Base-by-base conservation (phyloP, 2,797 vertebrate genomes). In the Geranospiza caerulescens region DNA sequence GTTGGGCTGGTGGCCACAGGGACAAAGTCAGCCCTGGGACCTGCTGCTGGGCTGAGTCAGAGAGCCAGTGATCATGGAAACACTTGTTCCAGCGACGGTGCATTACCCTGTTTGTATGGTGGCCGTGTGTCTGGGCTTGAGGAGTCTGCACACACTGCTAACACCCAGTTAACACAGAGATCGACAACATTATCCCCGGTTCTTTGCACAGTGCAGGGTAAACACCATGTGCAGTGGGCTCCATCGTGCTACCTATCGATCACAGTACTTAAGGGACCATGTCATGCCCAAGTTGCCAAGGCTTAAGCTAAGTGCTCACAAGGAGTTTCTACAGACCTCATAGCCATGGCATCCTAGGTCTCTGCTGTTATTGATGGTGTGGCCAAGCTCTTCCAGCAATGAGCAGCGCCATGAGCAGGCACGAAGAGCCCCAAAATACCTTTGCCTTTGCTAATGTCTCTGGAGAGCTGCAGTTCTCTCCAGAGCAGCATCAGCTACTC, bases 191-290 rank as follows among this genome's bases (percentile, higher is more conserved):
- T 34, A 33, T 21, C 25, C 47, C 70, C 12, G 12, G 22, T 40
- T 64, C 45, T 50, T 33, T 50, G 29, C 45, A 52, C 52, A 12
- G 55, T 18, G 58, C 50, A 70, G 67, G 26, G 16, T 38, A 56
- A 92, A 22, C 33, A 48, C 34, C 52, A 4, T 0, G 0, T 22
- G 53, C 74, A 36, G 5, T 5, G 7, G 44, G 33, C 15, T 83
- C 64, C 4, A 0, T 22, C 44, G 31, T 52, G 71, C 48, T 52
- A 34, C 48, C 48, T 33, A 8, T 7, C 10, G 23, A 36, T 53
- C 72, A 25, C 82, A 12, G 59, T 2, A 38, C 36, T 33, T 34
- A 9, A 15, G 12, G 45, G 66, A 34, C 55, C 20, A 5, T 3
- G 6, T 50, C 40, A 20, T 11, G 36, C 31, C 73, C 36, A 20